A percentile compares a stretch with the other conserved stretches of the same genome.
Evolutionary conservation across 2,888 invertebrate genomes (phyloP).

Genomic region (Flexamia atlantica): DNA sequence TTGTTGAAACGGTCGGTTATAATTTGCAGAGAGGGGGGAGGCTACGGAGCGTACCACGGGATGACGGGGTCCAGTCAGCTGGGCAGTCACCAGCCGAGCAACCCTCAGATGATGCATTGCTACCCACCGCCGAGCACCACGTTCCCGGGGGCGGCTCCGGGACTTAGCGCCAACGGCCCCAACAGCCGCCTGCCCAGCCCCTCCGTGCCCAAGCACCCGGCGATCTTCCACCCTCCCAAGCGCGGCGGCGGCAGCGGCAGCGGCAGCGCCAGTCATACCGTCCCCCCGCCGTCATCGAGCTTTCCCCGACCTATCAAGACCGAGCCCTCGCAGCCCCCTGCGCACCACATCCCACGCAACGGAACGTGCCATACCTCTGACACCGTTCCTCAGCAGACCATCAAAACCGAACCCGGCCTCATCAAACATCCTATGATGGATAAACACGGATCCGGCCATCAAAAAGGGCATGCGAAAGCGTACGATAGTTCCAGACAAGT

Average conservation of each 20-base stretch:
- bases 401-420: constrained; percentile 5
- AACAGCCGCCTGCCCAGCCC: constrained; percentile 52
- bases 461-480: constrained; percentile 51
- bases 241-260: constrained; percentile 62
- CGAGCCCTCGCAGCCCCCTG: constrained; percentile 45
- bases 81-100: constrained; percentile 61
- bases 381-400: not conserved
- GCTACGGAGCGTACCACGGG: not conserved
- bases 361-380: constrained; percentile 37
- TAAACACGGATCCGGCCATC: constrained; percentile 32
- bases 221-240: constrained; percentile 67
- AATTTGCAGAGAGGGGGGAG: constrained; percentile 49
- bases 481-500: constrained; percentile 36
- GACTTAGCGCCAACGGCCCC: constrained; percentile 6
- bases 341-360: constrained; percentile 66
- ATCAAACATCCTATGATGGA: constrained; percentile 25
- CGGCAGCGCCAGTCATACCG: not conserved
- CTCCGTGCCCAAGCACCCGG: constrained; percentile 41
- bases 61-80: constrained; percentile 64
- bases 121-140: constrained; percentile 61
- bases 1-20: not conserved
- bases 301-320: constrained; percentile 44
- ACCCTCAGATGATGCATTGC: constrained; percentile 2
- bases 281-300: not conserved
- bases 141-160: not conserved